Conservation (phyloP, 2,797 vertebrate genomes). For the Loriculus beryllinus region DNA sequence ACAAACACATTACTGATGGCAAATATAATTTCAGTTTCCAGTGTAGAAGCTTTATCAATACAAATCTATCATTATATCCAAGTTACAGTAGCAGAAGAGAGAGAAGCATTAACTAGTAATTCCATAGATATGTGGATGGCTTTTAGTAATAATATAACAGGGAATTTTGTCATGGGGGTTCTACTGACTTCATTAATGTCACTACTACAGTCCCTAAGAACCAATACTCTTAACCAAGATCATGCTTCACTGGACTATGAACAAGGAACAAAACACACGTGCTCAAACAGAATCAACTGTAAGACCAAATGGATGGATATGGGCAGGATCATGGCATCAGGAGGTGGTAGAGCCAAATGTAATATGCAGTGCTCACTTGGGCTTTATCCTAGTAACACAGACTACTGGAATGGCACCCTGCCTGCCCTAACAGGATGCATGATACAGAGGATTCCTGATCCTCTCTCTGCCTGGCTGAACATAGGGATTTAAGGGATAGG, state of each 20-base stretch:
- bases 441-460: not conserved
- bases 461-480: not conserved
- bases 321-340: not conserved
- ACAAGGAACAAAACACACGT: not conserved
- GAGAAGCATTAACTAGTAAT: not conserved
- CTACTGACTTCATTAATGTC: not conserved
- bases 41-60: not conserved
- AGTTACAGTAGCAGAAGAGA: not conserved
- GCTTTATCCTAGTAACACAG: not conserved
- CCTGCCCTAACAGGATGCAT: not conserved
- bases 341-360: not conserved
- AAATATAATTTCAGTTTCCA: not conserved
- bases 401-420: not conserved
- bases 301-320: not conserved
- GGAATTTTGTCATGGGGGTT: not conserved
- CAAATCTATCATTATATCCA: not conserved
- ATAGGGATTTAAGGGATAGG: not conserved
- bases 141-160: not conserved
- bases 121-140: not conserved
- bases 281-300: not conserved
- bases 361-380: not conserved
- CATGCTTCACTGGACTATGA: not conserved
- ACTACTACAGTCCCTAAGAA: not conserved
- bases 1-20: not conserved
- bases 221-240: not conserved